These are phyloP conservation scores for Promerops cafer DNA, from an alignment of 2,113 vertebrate genomes.

Conservation along the genomic window DNA sequence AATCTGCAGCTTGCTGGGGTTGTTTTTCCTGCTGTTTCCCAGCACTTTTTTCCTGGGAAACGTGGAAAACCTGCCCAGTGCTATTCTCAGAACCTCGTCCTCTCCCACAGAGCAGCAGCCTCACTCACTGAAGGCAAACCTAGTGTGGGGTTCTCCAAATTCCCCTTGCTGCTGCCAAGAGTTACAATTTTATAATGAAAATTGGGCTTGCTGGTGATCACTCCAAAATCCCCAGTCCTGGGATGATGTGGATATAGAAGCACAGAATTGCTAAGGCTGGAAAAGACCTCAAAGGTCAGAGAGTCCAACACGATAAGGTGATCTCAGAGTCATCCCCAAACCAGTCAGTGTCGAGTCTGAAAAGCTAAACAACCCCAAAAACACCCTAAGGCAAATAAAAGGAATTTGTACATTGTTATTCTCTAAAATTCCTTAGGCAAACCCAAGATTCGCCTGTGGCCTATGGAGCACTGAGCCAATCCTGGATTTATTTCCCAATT, in stretches of 20 bases:
- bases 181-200: not conserved
- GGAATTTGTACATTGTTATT: not conserved
- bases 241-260: accelerated
- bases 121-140: accelerated
- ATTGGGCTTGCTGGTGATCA: not conserved
- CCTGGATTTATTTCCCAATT: not conserved
- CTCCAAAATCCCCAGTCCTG: not conserved
- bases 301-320: not conserved
- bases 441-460: too few species aligned
- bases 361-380: not conserved
- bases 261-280: not conserved
- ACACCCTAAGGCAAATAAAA: not conserved
- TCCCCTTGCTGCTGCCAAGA: not conserved
- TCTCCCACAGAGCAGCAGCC: not conserved
- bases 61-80: not conserved
- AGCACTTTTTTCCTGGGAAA: not conserved
- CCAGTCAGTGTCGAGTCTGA: not conserved
- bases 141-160: not conserved
- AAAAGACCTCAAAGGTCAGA: not conserved
- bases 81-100: not conserved
- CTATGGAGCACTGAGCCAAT: not conserved
- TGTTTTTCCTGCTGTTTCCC: not conserved
- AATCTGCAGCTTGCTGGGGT: not conserved
- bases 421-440: not conserved
- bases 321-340: not conserved